Base-by-base conservation (phyloP, 92 coral and sea anemone genomes). In the Epizoanthus stellaris region DNA sequence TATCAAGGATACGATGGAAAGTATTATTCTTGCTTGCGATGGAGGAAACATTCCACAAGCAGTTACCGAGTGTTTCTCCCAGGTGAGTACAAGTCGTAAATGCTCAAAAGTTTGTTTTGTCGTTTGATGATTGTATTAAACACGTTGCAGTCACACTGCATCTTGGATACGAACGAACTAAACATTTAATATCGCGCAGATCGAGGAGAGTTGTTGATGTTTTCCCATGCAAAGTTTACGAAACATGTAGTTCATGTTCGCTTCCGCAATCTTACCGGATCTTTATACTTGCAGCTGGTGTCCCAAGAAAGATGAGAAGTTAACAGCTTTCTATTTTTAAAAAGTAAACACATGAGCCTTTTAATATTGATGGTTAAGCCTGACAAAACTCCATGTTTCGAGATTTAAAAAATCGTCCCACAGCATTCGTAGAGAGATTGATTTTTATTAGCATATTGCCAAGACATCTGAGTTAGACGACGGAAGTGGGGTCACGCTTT, bases 21-120 rank as follows among this genome's bases (percentile, higher is more conserved):
- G 95, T 67, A 85, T 91, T 6, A 90, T 94, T 73, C 82, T 96
- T 40, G 94, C 95, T 67, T 92, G 95, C 69, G 99, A 96, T 70
- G 99, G 98, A 20, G 95, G 98, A 34, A 96, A 85, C 72, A 89
- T 96, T 20, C 98, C 95, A 42, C 91, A 92, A 16, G 80, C 88
- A 59, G 96, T 96, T 17, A 76, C 87, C 20, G 96, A 96, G 67
- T 87, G 95, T 81, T 96, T 96, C 79, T 86, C 95, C 42, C 80
- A 88, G 95, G 99, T 96, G 80, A 72, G 88, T 13, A 34, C 49
- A 38, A 40, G 11, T 36, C 56, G 56, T 13, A 68, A 11, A 19
- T 68, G 39, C n/a, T 30, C 36, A 1, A 30, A 30, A 30, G 36
- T 68, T 13, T 19, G 19, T 15, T 25, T 13, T 68, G 2, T 39